Conservation (phyloP, 1,140 invertebrate genomes). For the Babylonia areolata region DNA sequence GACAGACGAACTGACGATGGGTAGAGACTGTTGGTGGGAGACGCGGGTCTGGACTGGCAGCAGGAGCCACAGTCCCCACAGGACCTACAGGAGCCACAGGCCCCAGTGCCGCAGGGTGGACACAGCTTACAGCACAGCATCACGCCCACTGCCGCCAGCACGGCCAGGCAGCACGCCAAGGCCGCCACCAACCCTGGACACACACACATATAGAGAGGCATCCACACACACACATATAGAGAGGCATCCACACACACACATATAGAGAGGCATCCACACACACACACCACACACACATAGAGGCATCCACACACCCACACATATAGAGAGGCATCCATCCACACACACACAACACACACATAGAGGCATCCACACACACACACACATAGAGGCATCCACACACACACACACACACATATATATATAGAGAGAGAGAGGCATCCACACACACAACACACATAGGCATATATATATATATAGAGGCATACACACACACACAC, state of each 20-base stretch:
- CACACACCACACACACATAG: neutral
- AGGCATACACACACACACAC: neutral
- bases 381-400: neutral
- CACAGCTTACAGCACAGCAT: neutral
- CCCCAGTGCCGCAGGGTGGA: neutral
- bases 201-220: neutral
- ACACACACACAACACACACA: neutral
- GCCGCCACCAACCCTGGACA: neutral
- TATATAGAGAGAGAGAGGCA: neutral
- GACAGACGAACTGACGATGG: neutral
- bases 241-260: neutral
- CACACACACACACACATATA: neutral
- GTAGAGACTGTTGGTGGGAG: neutral
- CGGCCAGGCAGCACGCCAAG: neutral
- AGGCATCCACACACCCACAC: neutral
- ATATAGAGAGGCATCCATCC: neutral
- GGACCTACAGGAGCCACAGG: neutral
- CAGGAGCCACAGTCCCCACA: neutral
- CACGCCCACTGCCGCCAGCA: neutral
- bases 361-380: neutral
- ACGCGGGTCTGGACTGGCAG: too few species aligned
- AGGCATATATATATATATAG: neutral
- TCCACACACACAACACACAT: neutral
- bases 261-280: neutral
- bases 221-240: neutral